Evolutionary conservation across 2,113 vertebrate genomes (phyloP), one percentile per base, ranked within the genome.

Genomic region (Brachyhypopomus occidentalis): DNA sequence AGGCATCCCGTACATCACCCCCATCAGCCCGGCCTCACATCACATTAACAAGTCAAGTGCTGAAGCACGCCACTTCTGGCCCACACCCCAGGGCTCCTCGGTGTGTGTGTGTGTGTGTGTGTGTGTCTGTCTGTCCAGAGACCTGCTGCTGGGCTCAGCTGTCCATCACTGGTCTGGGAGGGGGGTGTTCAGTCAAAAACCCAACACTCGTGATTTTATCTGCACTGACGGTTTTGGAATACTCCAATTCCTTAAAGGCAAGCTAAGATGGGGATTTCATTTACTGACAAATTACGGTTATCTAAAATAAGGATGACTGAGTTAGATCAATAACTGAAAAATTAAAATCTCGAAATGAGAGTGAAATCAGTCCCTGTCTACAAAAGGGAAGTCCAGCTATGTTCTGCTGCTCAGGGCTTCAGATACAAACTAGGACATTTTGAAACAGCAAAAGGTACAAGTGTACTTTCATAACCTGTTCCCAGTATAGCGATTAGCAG

Each of bases 1-100:
- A 60, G 23, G 2, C 81, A 82, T 16, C 17, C 70, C 11, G 89
- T 85, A 66, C 38, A 72, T 86, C 77, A 60, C 64, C 22, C 36
- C 56, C 25, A 14, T 66, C 27, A 38, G 66, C 14, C 56, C 9
- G 4, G 27, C 20, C 55, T 45, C 52, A 60, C 20, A 76, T 78
- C 75, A 56, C 38, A 34, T 79, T 77, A 81, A 60, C 41, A 67
- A 77, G 60, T 17, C 38, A 64, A 52, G 55, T 56, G 76, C 38
- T 78, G 58, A 78, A 81, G 58, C 12, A 11, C 17, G 38, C 23
- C 69, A 59, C 41, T 36, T 60, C 41, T 56, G 52, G 11, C 63
- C 23, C 7, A 60, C 55, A 34, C 23, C 38, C 30, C 19, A 5
- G 41, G 14, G 9, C 71, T 38, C 36, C 48, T 80, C 36, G 12